phyloP scores from a whole-genome alignment of 1,140 invertebrate species.

The Procambarus clarkii region DNA sequence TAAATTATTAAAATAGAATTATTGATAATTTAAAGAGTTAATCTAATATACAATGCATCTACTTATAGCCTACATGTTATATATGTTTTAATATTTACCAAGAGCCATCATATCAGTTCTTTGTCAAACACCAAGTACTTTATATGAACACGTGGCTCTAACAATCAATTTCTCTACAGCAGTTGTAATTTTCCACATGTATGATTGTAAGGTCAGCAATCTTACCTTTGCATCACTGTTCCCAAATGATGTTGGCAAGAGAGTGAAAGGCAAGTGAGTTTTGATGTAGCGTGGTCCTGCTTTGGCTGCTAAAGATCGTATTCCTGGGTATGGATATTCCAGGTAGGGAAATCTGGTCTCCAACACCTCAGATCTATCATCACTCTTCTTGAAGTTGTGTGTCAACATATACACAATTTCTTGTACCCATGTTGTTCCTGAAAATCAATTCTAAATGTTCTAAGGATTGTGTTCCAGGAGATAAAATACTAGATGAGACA shows the following conservation, averaged over 20 bases:
- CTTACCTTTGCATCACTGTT: conserved; percentile 80
- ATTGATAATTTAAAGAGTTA: no score
- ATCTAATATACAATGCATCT: no score
- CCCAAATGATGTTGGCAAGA: conserved; percentile 75
- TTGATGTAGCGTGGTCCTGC: conserved; percentile 76
- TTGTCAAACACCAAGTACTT: no score
- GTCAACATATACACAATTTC: conserved; percentile 88
- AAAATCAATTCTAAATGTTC: background rate
- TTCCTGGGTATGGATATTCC: conserved; percentile 78
- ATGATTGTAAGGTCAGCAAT: background rate
- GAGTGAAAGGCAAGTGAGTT: conserved; percentile 76
- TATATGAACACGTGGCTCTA: background rate
- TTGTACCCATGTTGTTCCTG: conserved; percentile 88
- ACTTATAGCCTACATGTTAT: no score
- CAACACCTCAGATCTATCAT: conserved; percentile 74
- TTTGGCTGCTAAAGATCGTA: conserved; percentile 71
- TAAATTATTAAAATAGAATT: no score
- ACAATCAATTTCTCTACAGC: background rate
- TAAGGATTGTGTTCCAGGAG: no score
- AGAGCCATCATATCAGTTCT: no score
- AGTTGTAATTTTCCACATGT: no score
- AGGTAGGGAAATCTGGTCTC: conserved; percentile 79
- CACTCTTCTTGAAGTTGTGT: conserved; percentile 77
- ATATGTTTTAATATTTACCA: no score
- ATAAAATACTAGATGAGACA: no score